Percentiles rank a stretch among this genome's conserved stretches.
Conservation (phyloP, 2,888 invertebrate genomes). For the Acrocera orbiculus region DNA sequence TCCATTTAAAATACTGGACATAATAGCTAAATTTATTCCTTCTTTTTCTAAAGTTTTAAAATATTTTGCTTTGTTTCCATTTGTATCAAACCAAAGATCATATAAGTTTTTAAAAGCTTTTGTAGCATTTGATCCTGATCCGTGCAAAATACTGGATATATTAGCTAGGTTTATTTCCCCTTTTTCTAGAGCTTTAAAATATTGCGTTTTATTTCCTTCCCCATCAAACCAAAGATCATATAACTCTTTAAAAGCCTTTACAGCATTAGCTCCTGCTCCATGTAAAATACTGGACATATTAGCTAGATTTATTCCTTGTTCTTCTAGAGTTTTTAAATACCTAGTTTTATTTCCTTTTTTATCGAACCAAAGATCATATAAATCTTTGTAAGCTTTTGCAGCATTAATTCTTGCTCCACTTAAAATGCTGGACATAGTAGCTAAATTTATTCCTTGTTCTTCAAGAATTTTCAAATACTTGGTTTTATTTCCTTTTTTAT, state of each 20-base stretch:
- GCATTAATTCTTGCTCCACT: constrained; percentile 10
- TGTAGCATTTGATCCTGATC: constrained; percentile 3
- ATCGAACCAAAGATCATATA: constrained; percentile 19
- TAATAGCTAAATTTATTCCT: constrained; percentile 12
- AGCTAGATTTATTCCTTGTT: constrained; percentile 2
- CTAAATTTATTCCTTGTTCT: constrained; percentile 1
- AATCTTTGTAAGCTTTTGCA: constrained; percentile 15
- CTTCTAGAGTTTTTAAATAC: constrained; percentile 3
- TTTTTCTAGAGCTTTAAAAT: constrained; percentile 3
- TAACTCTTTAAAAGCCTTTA: constrained; percentile 2
- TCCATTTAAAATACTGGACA: constrained; percentile 15
- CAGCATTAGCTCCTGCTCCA: constrained; percentile 9
- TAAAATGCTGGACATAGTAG: constrained; percentile 10
- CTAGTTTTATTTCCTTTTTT: constrained; percentile 12
- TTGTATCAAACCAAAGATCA: constrained; percentile 14
- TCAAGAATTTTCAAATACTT: constrained; percentile 3
- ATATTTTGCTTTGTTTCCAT: constrained; percentile 9
- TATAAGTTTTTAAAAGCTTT: constrained; percentile 14
- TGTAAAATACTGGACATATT: constrained; percentile 3
- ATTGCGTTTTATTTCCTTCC: constrained; percentile 2
- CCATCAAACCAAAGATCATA: constrained; percentile 7
- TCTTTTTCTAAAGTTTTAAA: constrained; percentile 13
- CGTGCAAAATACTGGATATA: constrained; percentile 3
- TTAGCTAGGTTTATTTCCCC: constrained; percentile 1
- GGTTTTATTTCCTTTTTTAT: constrained; percentile 6